Evolutionary conservation across 2,113 vertebrate genomes (phyloP), one percentile per base, ranked within the genome.

Genomic region (Oceanites oceanicus): DNA sequence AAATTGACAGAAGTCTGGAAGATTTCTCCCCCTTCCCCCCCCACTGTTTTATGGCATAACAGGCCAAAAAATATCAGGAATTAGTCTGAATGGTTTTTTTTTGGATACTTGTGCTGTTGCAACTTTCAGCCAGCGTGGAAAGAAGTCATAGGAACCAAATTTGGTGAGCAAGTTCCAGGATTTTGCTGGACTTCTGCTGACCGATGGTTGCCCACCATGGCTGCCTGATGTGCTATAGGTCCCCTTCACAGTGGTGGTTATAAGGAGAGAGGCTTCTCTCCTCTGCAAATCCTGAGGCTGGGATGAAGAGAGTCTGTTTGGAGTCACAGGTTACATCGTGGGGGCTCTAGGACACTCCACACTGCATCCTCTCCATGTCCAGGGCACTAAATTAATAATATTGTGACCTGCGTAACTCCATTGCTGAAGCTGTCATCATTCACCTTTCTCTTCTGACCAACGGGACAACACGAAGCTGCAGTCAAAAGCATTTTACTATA

Each of bases 241-340:
- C 22, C 67, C 20, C 29, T 71, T 50, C 32, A 25, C 55, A 55
- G 61, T 4, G 27, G 44, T 4, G 27, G 11, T 25, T 52, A 16
- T 8, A 75, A 42, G 15, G 15, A 72, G 21, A 42, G 9, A 38
- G 38, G 29, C 20, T 75, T 93, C 44, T 62, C 70, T 58, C 49
- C 70, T 58, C 44, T 49, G 16, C 58, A 82, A 15, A 42, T 50
- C 17, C 42, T 13, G 29, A 73, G 21, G 50, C 30, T 70, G 42
- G 15, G 45, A 62, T 74, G n/a, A 53, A 76, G 63, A 74, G 32
- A 79, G 7, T 6, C 32, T 36, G 22, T 38, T 40, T 70, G 50
- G 38, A 84, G 38, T 13, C 3, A 3, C 18, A 63, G 11, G 38
- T 62, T 70, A 42, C 10, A 13, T 13, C 0, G 0, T 20, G 29